phyloP scores from a whole-genome alignment of 2,113 vertebrate genomes.

The Argyrosomus japonicus region DNA sequence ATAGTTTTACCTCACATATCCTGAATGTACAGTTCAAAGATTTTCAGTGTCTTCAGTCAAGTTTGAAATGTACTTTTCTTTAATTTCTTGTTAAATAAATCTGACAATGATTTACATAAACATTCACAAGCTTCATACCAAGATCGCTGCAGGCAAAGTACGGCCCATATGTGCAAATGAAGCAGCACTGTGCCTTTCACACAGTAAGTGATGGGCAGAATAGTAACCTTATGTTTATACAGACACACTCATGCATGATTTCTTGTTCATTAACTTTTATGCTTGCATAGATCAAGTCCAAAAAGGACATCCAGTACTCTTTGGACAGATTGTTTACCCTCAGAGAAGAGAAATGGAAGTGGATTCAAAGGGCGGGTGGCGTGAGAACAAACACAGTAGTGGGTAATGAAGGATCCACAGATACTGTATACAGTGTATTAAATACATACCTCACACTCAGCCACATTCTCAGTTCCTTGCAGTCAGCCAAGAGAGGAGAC shows the following conservation, averaged over 20 bases:
- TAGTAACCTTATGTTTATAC: neutral
- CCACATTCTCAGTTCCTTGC: constrained; percentile 1
- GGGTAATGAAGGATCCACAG: neutral
- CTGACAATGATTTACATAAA: neutral
- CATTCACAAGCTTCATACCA: neutral
- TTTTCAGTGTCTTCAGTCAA: neutral
- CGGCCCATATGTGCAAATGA: neutral
- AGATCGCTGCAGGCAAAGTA: neutral
- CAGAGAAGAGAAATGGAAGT: neutral
- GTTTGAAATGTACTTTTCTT: neutral
- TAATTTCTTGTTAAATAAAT: neutral
- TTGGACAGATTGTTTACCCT: constrained; percentile 7
- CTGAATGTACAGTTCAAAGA: neutral
- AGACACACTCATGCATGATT: constrained; percentile 8
- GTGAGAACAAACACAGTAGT: neutral
- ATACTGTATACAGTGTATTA: constrained; percentile 2
- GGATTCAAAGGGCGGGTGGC: neutral
- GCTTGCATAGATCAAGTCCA: constrained; percentile 7
- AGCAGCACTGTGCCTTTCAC: neutral
- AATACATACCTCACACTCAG: constrained; percentile 8
- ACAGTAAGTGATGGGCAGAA: neutral
- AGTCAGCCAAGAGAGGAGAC: constrained; percentile 41
- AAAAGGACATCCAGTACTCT: constrained; percentile 1
- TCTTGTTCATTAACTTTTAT: constrained; percentile 1
- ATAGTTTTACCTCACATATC: neutral